phyloP scores from a whole-genome alignment of 92 coral and sea anemone genomes.

The Anthopleura xanthogrammica region DNA sequence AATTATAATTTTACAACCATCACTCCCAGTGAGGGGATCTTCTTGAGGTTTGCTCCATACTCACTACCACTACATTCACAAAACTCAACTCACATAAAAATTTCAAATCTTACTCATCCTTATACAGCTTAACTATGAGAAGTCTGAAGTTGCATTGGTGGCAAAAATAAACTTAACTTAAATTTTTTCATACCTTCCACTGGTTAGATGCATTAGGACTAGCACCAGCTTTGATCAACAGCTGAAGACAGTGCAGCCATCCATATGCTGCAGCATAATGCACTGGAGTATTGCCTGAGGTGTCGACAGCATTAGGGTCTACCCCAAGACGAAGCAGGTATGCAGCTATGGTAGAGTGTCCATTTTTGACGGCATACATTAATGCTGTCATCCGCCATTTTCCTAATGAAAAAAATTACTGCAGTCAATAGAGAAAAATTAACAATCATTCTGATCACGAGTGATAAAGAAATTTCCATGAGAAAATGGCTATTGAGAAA shows the following conservation, averaged over 20 bases:
- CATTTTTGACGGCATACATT: conserved; percentile 86
- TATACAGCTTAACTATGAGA: too few species aligned
- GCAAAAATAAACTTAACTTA: neutral
- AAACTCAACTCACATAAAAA: too few species aligned
- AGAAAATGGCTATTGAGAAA: too few species aligned
- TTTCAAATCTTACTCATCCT: too few species aligned
- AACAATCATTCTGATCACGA: too few species aligned
- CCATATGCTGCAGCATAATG: conserved; percentile 91
- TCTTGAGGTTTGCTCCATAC: too few species aligned
- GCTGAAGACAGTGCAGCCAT: conserved; percentile 80
- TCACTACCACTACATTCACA: too few species aligned
- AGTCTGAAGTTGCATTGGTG: neutral
- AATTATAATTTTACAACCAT: too few species aligned
- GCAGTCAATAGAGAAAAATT: too few species aligned
- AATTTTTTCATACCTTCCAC: conserved; percentile 66
- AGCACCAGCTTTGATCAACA: conserved; percentile 75
- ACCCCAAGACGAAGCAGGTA: conserved; percentile 71
- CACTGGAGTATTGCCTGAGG: conserved; percentile 78
- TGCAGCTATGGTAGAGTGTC: conserved; percentile 77
- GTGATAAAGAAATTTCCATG: neutral
- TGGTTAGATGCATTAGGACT: conserved; percentile 70
- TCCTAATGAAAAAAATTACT: conserved; percentile 32
- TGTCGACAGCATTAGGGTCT: conserved; percentile 67
- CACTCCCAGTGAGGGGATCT: too few species aligned
- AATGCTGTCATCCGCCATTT: conserved; percentile 83